Percentiles rank a stretch among this genome's conserved stretches.
Conservation (phyloP, 2,888 invertebrate species). For the Pinctada fucata region DNA sequence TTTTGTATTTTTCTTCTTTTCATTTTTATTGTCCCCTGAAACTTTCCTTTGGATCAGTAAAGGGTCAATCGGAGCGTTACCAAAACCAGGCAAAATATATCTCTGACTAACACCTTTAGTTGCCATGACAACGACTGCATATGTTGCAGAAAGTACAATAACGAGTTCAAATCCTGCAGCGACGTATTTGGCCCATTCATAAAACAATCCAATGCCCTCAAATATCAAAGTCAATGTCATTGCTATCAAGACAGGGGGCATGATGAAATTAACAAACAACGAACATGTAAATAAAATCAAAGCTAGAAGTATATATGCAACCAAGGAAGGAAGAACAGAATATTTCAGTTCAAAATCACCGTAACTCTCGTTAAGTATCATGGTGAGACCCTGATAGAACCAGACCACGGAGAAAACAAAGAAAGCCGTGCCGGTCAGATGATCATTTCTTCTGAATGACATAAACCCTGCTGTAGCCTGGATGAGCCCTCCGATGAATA, state of each 20-base stretch:
- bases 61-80: conserved; percentile 60
- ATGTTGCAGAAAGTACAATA: conserved; percentile 55
- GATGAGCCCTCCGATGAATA: conserved; percentile 57
- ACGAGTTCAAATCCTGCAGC: conserved; percentile 61
- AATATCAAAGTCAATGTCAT: conserved; percentile 57
- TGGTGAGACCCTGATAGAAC: conserved; percentile 54
- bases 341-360: conserved; percentile 38
- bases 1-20: conserved; percentile 59
- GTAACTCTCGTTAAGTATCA: conserved; percentile 43
- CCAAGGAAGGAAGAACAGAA: conserved; percentile 50
- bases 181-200: conserved; percentile 55
- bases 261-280: conserved; percentile 58
- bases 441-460: conserved; percentile 59
- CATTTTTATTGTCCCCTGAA: conserved; percentile 48
- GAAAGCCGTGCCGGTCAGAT: conserved; percentile 60
- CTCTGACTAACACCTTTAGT: conserved; percentile 62
- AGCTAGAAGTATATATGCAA: conserved; percentile 58
- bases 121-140: conserved; percentile 61
- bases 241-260: conserved; percentile 60
- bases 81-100: conserved; percentile 62
- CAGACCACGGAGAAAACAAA: conserved; percentile 59
- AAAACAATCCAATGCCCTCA: conserved; percentile 57
- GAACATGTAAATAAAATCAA: conserved; percentile 57
- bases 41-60: conserved; percentile 54
- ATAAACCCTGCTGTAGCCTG: conserved; percentile 56